Percentiles rank a stretch among this genome's conserved stretches.
phyloP scores from a whole-genome alignment of 2,888 invertebrate genomes.

The Noctua comes region DNA sequence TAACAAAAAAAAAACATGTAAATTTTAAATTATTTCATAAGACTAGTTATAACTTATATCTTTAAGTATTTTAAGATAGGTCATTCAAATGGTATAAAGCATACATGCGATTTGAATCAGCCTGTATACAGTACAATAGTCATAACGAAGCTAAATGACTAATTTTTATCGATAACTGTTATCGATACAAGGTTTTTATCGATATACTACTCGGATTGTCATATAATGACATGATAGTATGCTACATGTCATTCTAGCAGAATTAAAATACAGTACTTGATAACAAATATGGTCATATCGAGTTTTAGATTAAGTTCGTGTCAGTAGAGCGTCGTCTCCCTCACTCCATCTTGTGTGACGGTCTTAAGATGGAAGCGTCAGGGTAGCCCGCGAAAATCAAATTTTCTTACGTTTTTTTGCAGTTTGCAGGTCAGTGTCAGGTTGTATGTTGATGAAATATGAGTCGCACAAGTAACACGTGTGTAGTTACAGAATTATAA shows the following conservation, averaged over 20 bases:
- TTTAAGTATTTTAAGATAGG: conserved; percentile 9
- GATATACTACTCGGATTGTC: conserved; percentile 40
- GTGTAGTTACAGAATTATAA: no score
- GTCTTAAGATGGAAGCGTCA: no score
- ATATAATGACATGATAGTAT: conserved; percentile 35
- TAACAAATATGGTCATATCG: not conserved
- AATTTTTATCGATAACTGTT: conserved; percentile 2
- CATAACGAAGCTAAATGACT: conserved; percentile 33
- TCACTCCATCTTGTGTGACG: no score
- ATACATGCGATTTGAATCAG: conserved; percentile 41
- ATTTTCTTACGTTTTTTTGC: no score
- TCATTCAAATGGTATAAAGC: conserved; percentile 26
- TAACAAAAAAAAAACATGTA: conserved; percentile 38
- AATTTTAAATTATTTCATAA: conserved; percentile 33
- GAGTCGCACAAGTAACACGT: no score
- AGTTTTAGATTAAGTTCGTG: not conserved
- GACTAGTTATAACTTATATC: conserved; percentile 19
- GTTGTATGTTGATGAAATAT: no score
- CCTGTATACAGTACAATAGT: conserved; percentile 57
- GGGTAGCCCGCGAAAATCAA: no score
- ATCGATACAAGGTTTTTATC: conserved; percentile 11
- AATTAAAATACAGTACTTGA: conserved; percentile 9
- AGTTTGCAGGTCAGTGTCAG: no score
- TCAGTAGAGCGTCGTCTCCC: not conserved
- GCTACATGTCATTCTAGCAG: conserved; percentile 16